These are phyloP conservation scores for Leptocoma aspasia DNA, from an alignment of 2,113 vertebrate species.

Conservation along the genomic window DNA sequence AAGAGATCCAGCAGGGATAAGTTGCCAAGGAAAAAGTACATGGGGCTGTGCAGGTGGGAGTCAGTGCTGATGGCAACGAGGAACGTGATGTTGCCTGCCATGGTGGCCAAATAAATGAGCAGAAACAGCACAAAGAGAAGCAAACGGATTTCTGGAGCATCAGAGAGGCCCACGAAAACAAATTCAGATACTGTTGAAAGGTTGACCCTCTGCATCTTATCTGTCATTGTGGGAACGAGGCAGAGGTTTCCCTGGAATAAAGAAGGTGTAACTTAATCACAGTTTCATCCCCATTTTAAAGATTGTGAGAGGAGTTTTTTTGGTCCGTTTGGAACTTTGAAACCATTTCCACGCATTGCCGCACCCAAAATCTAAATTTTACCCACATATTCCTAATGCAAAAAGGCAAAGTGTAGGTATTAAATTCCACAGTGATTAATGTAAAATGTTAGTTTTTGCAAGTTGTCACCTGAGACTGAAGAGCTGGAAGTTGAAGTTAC, in stretches of 20 bases:
- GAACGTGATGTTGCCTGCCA: constrained; percentile 38
- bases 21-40: constrained; percentile 62
- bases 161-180: constrained; percentile 41
- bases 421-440: background rate
- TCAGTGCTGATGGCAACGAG: background rate
- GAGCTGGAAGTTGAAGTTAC: background rate
- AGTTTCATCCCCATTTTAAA: background rate
- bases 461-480: background rate
- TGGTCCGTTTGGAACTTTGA: background rate
- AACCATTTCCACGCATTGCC: background rate
- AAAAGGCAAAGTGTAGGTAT: background rate
- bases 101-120: background rate
- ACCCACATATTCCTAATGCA: background rate
- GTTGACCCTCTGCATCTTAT: background rate
- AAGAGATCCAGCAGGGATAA: constrained; percentile 53
- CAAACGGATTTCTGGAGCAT: background rate
- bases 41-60: constrained; percentile 31
- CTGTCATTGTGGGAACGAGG: background rate
- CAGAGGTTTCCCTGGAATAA: background rate
- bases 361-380: background rate
- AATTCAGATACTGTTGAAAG: background rate
- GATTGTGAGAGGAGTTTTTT: accelerated
- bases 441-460: background rate
- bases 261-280: background rate
- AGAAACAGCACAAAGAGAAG: constrained; percentile 51